Evolutionary conservation across 1,140 invertebrate genomes (phyloP), one percentile per base, ranked within the genome.

Genomic region (Leptoteleia sp.): DNA sequence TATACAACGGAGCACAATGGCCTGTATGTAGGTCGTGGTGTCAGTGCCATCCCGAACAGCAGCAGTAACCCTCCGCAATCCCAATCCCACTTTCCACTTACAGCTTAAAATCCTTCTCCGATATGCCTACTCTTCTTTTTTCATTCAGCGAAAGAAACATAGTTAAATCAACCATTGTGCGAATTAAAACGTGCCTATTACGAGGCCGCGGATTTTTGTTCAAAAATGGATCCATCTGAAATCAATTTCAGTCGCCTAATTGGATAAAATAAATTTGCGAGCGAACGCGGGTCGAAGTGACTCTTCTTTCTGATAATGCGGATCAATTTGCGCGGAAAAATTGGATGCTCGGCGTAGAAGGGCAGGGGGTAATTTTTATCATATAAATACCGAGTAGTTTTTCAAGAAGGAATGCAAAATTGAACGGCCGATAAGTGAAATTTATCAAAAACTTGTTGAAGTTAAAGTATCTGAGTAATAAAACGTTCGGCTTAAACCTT

Each of bases 1-100:
- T 82, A 83, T 77, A 79, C 68, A 79, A 64, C 65, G 33, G 77
- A 79, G 81, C 76, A 85, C 83, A 84, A 84, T 84, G 82, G 82
- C 82, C 80, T 61, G 83, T 77, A 85, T 85, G 77, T 85, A 83
- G 83, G 83, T 85, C 83, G 83, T 75, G 57, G 83, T 84, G 83
- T 84, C 82, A 83, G 82, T 83, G 80, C 80, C 79, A 83, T 83
- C 77, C 77, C 64, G 67, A 73, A 72, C 70, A 33, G 70, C 70
- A 59, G 61, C 65, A 57, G 70, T 61, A 71, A 76, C 77, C 67
- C 62, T 47, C 62, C 38, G 33, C 68, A 67, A 65, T 78, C 70
- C 76, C 80, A 75, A 73, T 77, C 57, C 55, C 38, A 59, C 67
- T 59, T 71, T 73, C 61, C 57, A 78, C 65, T 71, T 67, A 48